phyloP scores from a whole-genome alignment of 2,888 invertebrate genomes.

The Cryptus armator region DNA sequence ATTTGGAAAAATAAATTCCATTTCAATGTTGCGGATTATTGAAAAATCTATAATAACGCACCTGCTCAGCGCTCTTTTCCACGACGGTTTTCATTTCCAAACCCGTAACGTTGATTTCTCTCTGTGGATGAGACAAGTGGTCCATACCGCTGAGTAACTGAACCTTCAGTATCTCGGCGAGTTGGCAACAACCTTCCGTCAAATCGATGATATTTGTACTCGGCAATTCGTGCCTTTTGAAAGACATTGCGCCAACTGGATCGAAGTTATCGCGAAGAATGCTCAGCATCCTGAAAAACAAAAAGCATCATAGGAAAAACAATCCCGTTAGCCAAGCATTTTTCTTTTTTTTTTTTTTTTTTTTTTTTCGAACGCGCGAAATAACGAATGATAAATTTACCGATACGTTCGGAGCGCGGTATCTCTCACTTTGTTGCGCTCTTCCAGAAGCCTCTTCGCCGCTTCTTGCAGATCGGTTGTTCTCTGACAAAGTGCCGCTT shows the following conservation, averaged over 20 bases:
- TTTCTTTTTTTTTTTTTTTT: not conserved
- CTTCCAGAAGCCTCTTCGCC: constrained; percentile 90
- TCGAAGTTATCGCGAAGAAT: constrained; percentile 86
- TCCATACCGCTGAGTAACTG: constrained; percentile 84
- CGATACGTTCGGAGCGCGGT: constrained; percentile 88
- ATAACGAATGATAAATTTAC: constrained; percentile 80
- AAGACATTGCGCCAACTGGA: constrained; percentile 85
- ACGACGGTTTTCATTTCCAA: constrained; percentile 86
- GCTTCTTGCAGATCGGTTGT: constrained; percentile 90
- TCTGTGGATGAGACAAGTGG: constrained; percentile 75
- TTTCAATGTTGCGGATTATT: not conserved
- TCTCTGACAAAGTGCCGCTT: constrained; percentile 91
- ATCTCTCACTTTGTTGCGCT: constrained; percentile 89
- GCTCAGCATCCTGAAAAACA: constrained; percentile 83
- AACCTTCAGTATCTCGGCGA: constrained; percentile 88
- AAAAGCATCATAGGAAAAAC: not conserved
- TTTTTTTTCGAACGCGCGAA: not conserved
- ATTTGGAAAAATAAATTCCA: constrained; percentile 1
- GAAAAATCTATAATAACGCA: constrained; percentile 74
- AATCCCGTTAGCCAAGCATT: not conserved
- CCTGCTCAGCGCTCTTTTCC: constrained; percentile 88
- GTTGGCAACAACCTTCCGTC: constrained; percentile 87
- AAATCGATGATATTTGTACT: constrained; percentile 89
- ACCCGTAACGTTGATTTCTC: constrained; percentile 80
- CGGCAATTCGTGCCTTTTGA: constrained; percentile 84